These are phyloP conservation scores for Gorilla gorilla DNA, from an alignment of 2,113 vertebrate species.

Conservation along the genomic window DNA sequence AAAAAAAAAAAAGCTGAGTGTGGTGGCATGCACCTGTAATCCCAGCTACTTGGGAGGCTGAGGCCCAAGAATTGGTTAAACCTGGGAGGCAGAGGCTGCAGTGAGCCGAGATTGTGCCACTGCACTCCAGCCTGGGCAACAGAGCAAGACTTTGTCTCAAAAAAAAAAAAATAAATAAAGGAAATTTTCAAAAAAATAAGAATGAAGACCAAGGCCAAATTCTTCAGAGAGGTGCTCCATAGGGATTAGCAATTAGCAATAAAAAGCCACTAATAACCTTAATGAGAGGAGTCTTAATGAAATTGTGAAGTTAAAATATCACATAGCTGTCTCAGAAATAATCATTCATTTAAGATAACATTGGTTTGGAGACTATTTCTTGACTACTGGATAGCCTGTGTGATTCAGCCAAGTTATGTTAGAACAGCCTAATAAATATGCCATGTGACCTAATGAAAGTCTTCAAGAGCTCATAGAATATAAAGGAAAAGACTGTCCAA, in stretches of 20 bases:
- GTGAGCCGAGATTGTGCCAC: no score
- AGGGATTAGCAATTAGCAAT: neutral
- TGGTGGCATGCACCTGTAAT: no score
- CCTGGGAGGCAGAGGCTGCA: no score
- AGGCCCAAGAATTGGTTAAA: no score
- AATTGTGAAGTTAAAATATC: neutral
- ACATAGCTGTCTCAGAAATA: neutral
- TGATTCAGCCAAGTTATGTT: neutral
- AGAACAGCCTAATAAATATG: neutral
- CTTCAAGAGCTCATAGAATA: neutral
- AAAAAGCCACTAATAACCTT: neutral
- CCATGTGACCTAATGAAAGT: neutral
- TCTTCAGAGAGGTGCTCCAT: neutral
- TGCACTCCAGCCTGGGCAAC: no score
- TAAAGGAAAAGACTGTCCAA: neutral
- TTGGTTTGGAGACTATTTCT: neutral
- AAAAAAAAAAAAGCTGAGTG: no score
- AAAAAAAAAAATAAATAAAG: no score
- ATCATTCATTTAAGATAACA: neutral
- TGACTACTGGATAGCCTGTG: neutral
- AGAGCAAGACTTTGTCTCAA: no score
- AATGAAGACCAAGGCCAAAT: neutral
- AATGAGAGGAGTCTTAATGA: neutral
- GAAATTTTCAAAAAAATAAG: neutral
- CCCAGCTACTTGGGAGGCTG: no score